These are phyloP conservation scores for Halichoeres trimaculatus DNA, from an alignment of 2,113 vertebrate species.

Conservation along the genomic window DNA sequence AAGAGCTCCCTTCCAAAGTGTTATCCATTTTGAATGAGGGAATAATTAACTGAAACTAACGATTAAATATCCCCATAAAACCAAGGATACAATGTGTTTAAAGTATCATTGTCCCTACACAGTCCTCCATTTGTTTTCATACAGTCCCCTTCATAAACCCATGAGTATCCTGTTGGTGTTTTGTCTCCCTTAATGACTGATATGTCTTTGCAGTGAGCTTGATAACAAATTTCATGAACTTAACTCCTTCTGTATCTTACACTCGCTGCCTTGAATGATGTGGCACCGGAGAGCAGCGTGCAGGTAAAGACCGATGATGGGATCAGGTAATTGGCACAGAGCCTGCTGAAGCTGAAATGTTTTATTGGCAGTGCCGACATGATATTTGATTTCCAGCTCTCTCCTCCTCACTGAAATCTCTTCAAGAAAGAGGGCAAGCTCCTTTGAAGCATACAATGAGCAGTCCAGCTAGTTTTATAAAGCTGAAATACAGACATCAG, in stretches of 20 bases:
- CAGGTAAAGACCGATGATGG: slow-evolving; percentile 37
- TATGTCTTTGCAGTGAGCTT: slow-evolving; percentile 1
- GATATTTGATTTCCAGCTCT: slow-evolving; percentile 3
- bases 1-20: slow-evolving; percentile 36
- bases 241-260: slow-evolving; percentile 30
- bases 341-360: slow-evolving; percentile 17
- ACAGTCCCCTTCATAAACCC: slow-evolving; percentile 9
- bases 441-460: slow-evolving; percentile 31
- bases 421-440: background rate
- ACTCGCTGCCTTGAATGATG: slow-evolving; percentile 23
- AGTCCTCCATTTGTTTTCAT: slow-evolving; percentile 11
- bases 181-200: background rate
- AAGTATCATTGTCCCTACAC: slow-evolving; percentile 12
- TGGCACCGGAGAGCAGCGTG: slow-evolving; percentile 17
- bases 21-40: slow-evolving; percentile 34
- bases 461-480: slow-evolving; percentile 24
- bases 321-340: slow-evolving; percentile 44
- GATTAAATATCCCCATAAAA: slow-evolving; percentile 33
- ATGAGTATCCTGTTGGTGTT: background rate
- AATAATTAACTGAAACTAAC: slow-evolving; percentile 29
- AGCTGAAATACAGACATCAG: slow-evolving; percentile 58
- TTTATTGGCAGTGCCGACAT: slow-evolving; percentile 24
- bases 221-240: slow-evolving; percentile 11
- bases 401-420: slow-evolving; percentile 8
- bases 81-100: background rate